Conservation (phyloP, 2,113 vertebrate species). For the Ornithorhynchus anatinus region DNA sequence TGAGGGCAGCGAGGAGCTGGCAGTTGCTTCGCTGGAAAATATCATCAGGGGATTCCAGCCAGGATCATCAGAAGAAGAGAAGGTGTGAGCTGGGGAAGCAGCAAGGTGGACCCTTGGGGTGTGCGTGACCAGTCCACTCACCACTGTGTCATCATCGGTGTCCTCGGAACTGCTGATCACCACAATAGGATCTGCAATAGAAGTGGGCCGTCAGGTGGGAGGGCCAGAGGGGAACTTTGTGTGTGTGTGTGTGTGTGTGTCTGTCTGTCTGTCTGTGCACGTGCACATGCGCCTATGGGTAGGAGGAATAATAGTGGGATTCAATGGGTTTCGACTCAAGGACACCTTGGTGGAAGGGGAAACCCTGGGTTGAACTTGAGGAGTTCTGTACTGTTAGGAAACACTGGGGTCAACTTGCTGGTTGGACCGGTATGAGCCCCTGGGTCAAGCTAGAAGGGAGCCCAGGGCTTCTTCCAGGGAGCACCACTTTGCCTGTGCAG, state of each 20-base stretch:
- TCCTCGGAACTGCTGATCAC: conserved; percentile 72
- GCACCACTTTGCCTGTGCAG: too few relatives aligned
- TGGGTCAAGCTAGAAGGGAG: too few relatives aligned
- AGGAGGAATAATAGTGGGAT: too few relatives aligned
- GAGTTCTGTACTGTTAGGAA: too few relatives aligned
- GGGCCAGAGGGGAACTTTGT: neutral
- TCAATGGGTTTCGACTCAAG: too few relatives aligned
- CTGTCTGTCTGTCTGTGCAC: too few relatives aligned
- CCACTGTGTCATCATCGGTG: conserved; percentile 54
- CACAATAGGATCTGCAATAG: conserved; percentile 20
- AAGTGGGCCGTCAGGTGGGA: neutral
- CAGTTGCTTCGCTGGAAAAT: neutral
- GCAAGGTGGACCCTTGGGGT: neutral
- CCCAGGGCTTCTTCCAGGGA: too few relatives aligned
- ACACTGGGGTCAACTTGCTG: too few relatives aligned
- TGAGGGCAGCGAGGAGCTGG: neutral
- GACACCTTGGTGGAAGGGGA: too few relatives aligned
- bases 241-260: accelerated
- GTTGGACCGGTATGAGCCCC: too few relatives aligned
- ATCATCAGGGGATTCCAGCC: neutral
- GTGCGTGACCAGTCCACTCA: conserved; percentile 18
- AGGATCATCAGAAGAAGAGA: neutral
- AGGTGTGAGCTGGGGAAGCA: neutral
- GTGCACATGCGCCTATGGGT: too few relatives aligned
- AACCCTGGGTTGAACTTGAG: too few relatives aligned